Base-by-base conservation (phyloP, 2,113 vertebrate species). In the Petrocephalus microphthalmus region DNA sequence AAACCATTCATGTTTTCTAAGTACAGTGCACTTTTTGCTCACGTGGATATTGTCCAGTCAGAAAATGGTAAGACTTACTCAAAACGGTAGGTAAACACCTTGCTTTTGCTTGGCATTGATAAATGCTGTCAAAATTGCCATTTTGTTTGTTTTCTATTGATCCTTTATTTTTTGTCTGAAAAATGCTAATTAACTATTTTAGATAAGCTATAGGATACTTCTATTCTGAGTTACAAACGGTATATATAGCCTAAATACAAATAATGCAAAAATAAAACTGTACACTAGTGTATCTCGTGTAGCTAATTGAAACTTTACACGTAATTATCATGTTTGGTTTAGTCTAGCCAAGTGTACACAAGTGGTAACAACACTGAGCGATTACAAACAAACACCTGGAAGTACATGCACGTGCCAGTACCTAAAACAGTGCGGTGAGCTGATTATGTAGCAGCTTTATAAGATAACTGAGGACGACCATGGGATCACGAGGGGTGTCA, bases 401-500 rank as follows among this genome's bases (percentile, higher is more conserved):
- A 78, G 37, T 37, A 42, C 6, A 33, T 17, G 71, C 71, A 47
- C 29, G n/a, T 17, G 51, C n/a, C 7, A 52, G n/a, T 52, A 25
- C 54, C 22, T 29, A 33, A 84, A 84, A 84, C 6, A 84, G 45
- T 22, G 84, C 19, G 51, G 47, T 25, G 84, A 85, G 51, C 33
- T 13, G n/a, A 85, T 52, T 85, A 49, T 45, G 7, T 83, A 83
- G 81, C 81, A n/a, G 81, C 45, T 49, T 29, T 29, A 33, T 22
- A 85, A 85, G 22, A 84, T 51, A 84, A 84, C 47, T 84, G 42
- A 47, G 10, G 81, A 25, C 42, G 47, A 84, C 42, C 22, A 54
- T 25, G 17, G 25, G 84, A 85, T 49, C 84, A 85, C 84, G 22
- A 85, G 84, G 84, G 84, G 53, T 85, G 84, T 53, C 47, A 85